phyloP scores from a whole-genome alignment of 2,888 invertebrate genomes.

The Tetragnatha montana region DNA sequence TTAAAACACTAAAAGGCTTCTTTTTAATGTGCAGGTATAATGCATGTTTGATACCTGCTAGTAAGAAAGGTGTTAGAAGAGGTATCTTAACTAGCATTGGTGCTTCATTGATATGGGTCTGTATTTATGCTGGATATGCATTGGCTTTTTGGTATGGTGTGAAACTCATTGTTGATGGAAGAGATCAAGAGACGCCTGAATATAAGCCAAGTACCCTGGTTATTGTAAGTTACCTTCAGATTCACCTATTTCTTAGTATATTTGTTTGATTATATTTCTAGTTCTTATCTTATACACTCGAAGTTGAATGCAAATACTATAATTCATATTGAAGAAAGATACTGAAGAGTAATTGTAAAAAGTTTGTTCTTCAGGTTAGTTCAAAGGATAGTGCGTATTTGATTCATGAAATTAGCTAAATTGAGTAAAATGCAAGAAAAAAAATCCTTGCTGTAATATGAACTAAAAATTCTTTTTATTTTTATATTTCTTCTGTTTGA shows the following conservation, averaged over 20 bases:
- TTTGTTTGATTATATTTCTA: background rate
- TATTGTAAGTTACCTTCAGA: constrained; percentile 79
- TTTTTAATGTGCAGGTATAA: constrained; percentile 56
- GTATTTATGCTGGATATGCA: constrained; percentile 84
- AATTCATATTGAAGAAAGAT: background rate
- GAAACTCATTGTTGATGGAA: constrained; percentile 69
- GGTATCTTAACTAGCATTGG: constrained; percentile 84
- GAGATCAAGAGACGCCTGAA: constrained; percentile 73
- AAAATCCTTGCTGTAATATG: too few relatives aligned
- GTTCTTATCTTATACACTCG: constrained; percentile 12
- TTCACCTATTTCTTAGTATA: background rate
- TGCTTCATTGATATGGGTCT: constrained; percentile 82
- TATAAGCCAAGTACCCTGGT: constrained; percentile 85
- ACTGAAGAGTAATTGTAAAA: too few relatives aligned
- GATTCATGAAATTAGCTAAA: background rate
- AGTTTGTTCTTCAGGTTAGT: background rate
- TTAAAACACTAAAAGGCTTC: background rate
- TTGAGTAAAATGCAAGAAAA: too few relatives aligned
- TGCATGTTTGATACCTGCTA: constrained; percentile 80
- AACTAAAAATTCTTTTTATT: too few relatives aligned
- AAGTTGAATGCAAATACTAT: background rate
- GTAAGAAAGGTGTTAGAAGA: constrained; percentile 81
- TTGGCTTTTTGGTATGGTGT: constrained; percentile 87
- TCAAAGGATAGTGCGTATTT: background rate
- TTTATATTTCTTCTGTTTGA: too few relatives aligned